These are phyloP conservation scores for Drosophila paramelanica DNA, from an alignment of 2,888 invertebrate genomes.

Conservation along the genomic window DNA sequence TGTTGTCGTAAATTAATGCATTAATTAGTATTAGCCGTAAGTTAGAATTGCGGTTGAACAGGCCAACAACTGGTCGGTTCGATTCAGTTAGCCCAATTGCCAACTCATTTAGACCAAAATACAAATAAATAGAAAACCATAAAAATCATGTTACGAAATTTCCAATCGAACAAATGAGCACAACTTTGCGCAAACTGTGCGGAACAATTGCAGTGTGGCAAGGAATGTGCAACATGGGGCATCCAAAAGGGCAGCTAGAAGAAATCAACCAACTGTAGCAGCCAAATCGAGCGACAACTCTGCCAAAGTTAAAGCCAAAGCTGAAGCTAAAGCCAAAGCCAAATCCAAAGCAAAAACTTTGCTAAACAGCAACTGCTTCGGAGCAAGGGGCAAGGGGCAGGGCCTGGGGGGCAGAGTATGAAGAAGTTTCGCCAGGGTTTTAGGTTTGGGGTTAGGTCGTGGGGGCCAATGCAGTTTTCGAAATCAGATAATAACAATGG, in stretches of 20 bases:
- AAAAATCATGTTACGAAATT: slow-evolving; percentile 10
- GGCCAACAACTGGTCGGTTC: slow-evolving; percentile 2
- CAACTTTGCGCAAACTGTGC: slow-evolving; percentile 64
- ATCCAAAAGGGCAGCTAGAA: slow-evolving; percentile 21
- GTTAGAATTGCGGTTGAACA: not conserved
- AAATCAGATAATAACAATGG: slow-evolving; percentile 69
- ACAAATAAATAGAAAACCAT: slow-evolving; percentile 17
- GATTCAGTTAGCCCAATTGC: slow-evolving; percentile 57
- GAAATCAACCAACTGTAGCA: slow-evolving; percentile 50
- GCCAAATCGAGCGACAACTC: slow-evolving; percentile 71
- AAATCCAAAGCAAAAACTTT: slow-evolving; percentile 57
- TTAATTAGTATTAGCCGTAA: slow-evolving; percentile 19
- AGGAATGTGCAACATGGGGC: slow-evolving; percentile 70
- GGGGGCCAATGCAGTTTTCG: slow-evolving; percentile 62
- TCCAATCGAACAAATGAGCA: slow-evolving; percentile 59
- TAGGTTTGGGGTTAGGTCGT: slow-evolving; percentile 52
- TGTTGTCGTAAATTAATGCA: slow-evolving; percentile 43
- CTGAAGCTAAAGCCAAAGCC: not conserved
- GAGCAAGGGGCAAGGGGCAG: slow-evolving; percentile 24
- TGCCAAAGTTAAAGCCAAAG: slow-evolving; percentile 41
- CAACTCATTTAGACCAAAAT: slow-evolving; percentile 65
- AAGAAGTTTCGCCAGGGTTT: slow-evolving; percentile 23
- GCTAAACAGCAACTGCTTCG: slow-evolving; percentile 41
- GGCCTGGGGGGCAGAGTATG: not conserved
- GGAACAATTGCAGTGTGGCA: slow-evolving; percentile 74